Base-by-base conservation (phyloP, 2,797 vertebrate species). In the Pangasius larnaudii region DNA sequence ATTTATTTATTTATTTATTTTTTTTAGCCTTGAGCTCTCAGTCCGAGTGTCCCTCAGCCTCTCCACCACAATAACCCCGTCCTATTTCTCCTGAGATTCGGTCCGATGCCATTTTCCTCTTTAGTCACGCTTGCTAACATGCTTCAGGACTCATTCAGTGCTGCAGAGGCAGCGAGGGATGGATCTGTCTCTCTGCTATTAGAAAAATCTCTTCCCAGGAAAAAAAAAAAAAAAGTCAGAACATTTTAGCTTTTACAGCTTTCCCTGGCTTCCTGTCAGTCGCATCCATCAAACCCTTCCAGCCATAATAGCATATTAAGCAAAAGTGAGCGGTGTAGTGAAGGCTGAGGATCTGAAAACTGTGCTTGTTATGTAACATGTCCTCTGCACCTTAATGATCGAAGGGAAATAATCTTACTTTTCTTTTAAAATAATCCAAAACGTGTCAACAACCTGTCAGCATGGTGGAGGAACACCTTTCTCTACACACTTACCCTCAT, bases 151-250 rank as follows among this genome's bases (percentile, higher is more conserved):
- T 58, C 33, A 59, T 81, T 58, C 78, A 24, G 79, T 42, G 36
- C 16, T n/a, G 2, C 11, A 30, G 39, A 82, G 39, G 13, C 58
- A 9, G 46, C 24, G 7, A 27, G 24, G 22, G n/a, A n/a, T 18
- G 58, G 80, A 27, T 46, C 80, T 19, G 2, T 46, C 36, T 46
- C 36, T 46, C 14, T 63, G 58, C 58, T 42, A 36, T 46, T 63
- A 63, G 36, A 82, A 63, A 81, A 42, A 59, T 80, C 53, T 80
- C 33, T 39, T 80, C 11, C 39, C 56, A 59, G 78, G 56, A 36
- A 56, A 36, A 36, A 33, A 51, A 53, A n/a, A 56, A 78, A 33
- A 58, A 58, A 53, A 36, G 0, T 13, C 51, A 39, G 30, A 80
- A 42, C 10, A 59, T 80, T 39, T 59, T 14, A 33, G 30, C 51